Evolutionary conservation across 2,888 invertebrate genomes (phyloP).

Genomic region (Drosophila koepferae): DNA sequence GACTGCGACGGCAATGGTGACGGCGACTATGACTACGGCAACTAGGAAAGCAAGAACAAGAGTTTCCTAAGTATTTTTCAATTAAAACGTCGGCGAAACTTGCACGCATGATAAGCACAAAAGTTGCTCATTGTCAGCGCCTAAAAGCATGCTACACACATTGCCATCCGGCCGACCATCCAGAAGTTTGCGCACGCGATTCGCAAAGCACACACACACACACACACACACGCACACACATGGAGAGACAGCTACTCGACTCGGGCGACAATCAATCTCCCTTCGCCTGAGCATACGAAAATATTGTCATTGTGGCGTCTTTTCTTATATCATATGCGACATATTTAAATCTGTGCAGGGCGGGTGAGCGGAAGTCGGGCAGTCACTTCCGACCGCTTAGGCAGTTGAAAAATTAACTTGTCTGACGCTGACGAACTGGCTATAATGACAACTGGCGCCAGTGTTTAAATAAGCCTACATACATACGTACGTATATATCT

Average conservation of each 20-base stretch:
- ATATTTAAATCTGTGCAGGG: constrained; percentile 73
- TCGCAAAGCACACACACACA: constrained; percentile 19
- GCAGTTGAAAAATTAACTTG: constrained; percentile 80
- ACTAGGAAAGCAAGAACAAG: constrained; percentile 24
- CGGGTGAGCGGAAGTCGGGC: constrained; percentile 11
- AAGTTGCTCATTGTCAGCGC: constrained; percentile 75
- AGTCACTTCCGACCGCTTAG: constrained; percentile 72
- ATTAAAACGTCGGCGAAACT: constrained; percentile 72
- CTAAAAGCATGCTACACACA: constrained; percentile 62
- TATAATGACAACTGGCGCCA: constrained; percentile 75
- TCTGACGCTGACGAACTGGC: constrained; percentile 47
- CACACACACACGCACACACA: constrained; percentile 2
- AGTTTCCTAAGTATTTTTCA: constrained; percentile 79
- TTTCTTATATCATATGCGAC: constrained; percentile 53
- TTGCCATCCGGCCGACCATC: constrained; percentile 29
- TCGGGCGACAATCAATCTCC: constrained; percentile 73
- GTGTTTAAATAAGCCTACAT: constrained; percentile 46
- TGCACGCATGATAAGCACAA: constrained; percentile 78
- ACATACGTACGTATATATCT: constrained; percentile 14
- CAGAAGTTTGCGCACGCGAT: constrained; percentile 51
- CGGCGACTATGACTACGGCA: constrained; percentile 14
- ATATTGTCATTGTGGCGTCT: constrained; percentile 49
- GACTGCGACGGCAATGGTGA: constrained; percentile 13
- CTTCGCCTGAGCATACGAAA: constrained; percentile 52
- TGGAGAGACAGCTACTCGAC: constrained; percentile 16